Base-by-base conservation (phyloP, 1,140 invertebrate genomes). In the Ruditapes philippinarum region DNA sequence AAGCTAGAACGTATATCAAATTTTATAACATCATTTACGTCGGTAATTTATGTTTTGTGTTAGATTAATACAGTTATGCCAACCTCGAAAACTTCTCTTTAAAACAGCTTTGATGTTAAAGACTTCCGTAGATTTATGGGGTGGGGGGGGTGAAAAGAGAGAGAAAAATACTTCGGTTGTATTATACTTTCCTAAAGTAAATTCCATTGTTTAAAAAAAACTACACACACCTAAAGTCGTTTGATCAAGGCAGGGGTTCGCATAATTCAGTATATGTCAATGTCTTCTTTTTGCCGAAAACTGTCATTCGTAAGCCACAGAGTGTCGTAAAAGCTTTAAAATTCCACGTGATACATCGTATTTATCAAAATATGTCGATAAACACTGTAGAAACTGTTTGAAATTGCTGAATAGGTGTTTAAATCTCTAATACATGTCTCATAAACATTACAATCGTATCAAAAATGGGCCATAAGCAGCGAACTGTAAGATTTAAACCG, bases 231-330 rank as follows among this genome's bases (percentile, higher is more conserved):
- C n/a, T n/a, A n/a, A 31, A 49, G 19, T 22, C 62, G 33, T 83
- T 83, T 83, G 81, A 83, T 68, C 81, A n/a, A 42, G n/a, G 33
- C 36, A 83, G 40, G 81, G 81, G 65, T 38, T 31, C 54, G 45
- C 40, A 33, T 68, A 68, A 45, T 83, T 28, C 31, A 36, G 28
- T 45, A n/a, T 11, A 31, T 14, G 42, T 31, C 45, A 31, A 42
- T 83, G 45, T 83, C 62, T 83, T 22, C 17, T 14, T 25, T 28
- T 19, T 22, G 22, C 25, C 25, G 25, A 45, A 68, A 45, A 31
- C 81, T 68, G 81, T 28, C 62, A 68, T 70, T 40, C 42, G 28
- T 76, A 45, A 45, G 38, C 1, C 42, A 14, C 25, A 11, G 51
- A 76, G 73, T 51, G 73, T 49, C 73, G n/a, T 76, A 76, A 76